Conservation (phyloP, 2,113 vertebrate species). For the Siniperca chuatsi region DNA sequence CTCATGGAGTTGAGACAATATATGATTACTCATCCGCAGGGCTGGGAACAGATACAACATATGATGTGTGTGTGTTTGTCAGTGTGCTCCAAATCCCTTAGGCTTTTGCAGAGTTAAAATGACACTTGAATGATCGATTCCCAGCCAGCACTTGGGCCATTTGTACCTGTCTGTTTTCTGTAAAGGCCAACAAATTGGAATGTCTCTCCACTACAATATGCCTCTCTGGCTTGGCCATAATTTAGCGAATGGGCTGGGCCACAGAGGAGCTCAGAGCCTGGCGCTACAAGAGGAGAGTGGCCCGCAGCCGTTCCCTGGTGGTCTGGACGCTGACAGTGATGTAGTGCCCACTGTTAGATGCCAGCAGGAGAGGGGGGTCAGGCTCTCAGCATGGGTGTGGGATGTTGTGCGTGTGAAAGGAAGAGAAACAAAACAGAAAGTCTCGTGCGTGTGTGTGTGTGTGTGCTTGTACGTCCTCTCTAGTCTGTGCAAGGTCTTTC, state of each 20-base stretch:
- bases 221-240: conserved; percentile 81
- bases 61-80: conserved; percentile 43
- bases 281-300: conserved; percentile 81
- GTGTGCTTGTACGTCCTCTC: conserved; percentile 41
- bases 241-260: conserved; percentile 81
- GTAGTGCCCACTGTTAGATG: conserved; percentile 87
- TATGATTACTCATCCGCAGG: conserved; percentile 38
- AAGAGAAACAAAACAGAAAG: conserved; percentile 45
- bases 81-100: conserved; percentile 33
- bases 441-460: conserved; percentile 10
- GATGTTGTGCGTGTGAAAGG: conserved; percentile 60
- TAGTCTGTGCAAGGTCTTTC: conserved; percentile 68
- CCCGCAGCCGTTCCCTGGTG: conserved; percentile 84
- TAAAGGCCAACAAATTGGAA: conserved; percentile 77
- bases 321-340: conserved; percentile 89
- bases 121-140: conserved; percentile 67
- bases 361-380: conserved; percentile 78
- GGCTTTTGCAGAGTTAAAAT: conserved; percentile 44
- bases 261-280: conserved; percentile 75
- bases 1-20: conserved; percentile 27
- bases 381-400: conserved; percentile 75
- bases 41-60: conserved; percentile 30
- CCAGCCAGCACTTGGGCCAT: conserved; percentile 54
- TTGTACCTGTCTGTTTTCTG: conserved; percentile 79
- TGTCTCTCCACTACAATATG: conserved; percentile 62